Percentiles rank a stretch among this genome's conserved stretches.
phyloP scores from a whole-genome alignment of 2,888 invertebrate species.

The Amblyteles armatorius region DNA sequence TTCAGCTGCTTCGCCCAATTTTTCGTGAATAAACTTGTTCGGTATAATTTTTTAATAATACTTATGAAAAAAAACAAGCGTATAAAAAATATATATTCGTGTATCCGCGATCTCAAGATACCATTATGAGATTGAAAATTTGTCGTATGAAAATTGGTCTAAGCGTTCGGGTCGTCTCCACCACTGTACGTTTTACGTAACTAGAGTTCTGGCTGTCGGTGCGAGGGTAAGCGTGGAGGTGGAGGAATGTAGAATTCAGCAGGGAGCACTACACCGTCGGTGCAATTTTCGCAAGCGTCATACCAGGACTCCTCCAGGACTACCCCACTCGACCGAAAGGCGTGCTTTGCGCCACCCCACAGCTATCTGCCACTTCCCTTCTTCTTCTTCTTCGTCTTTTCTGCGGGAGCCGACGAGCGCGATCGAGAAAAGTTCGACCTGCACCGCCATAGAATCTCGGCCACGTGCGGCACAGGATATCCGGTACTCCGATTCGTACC shows the following conservation, averaged over 20 bases:
- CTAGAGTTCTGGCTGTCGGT: conserved; percentile 19
- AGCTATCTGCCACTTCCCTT: conserved; percentile 53
- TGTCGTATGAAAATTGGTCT: not conserved
- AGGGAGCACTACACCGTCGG: conserved; percentile 39
- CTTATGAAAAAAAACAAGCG: not conserved
- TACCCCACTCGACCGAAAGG: conserved; percentile 31
- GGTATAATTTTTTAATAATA: not conserved
- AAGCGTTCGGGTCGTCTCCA: not conserved
- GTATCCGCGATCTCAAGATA: not conserved
- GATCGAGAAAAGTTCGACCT: conserved; percentile 51
- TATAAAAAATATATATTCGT: not conserved
- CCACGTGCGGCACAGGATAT: conserved; percentile 65
- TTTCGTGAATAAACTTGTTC: not conserved
- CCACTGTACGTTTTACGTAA: conserved; percentile 12
- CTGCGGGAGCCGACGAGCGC: conserved; percentile 33
- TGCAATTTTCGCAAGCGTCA: conserved; percentile 57
- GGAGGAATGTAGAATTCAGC: conserved; percentile 51
- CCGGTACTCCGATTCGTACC: conserved; percentile 61
- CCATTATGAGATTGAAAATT: not conserved
- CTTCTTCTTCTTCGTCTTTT: conserved; percentile 25
- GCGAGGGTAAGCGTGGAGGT: conserved; percentile 15
- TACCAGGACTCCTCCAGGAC: not conserved
- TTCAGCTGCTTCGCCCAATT: too few species aligned
- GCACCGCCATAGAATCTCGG: conserved; percentile 62
- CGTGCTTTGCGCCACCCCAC: conserved; percentile 46